These are phyloP conservation scores for Leiothrix lutea DNA, from an alignment of 2,113 vertebrate genomes.

Conservation along the genomic window DNA sequence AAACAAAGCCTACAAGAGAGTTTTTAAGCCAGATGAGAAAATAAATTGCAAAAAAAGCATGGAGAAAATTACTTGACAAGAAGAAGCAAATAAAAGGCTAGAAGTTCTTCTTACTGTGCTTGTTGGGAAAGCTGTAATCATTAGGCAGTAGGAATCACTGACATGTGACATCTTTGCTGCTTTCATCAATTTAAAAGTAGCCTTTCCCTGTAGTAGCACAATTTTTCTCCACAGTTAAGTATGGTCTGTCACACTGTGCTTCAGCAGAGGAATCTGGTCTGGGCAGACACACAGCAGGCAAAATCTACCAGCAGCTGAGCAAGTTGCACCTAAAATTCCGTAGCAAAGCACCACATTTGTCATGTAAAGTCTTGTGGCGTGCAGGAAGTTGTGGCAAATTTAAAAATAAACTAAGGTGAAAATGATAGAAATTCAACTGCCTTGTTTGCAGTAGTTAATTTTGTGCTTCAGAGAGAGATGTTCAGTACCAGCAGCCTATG, in stretches of 20 bases:
- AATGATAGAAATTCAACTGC: not conserved
- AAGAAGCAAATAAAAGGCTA: constrained; percentile 3
- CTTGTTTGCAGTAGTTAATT: not conserved
- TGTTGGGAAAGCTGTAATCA: constrained; percentile 5
- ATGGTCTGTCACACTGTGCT: not conserved
- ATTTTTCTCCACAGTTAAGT: not conserved
- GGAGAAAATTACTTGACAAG: not conserved
- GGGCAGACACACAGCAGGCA: not conserved
- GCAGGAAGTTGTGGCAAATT: not conserved
- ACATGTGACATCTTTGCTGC: not conserved
- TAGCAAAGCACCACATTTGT: not conserved
- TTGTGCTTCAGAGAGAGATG: not conserved
- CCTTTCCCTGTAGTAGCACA: not conserved
- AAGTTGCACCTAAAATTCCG: not conserved
- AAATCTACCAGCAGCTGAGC: not conserved
- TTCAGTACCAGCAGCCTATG: not conserved
- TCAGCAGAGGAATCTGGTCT: not conserved
- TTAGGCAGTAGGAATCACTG: not conserved
- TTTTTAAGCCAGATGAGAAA: not conserved
- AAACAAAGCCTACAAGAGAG: not conserved
- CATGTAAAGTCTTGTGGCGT: not conserved
- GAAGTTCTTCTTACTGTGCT: not conserved
- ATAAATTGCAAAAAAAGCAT: not conserved
- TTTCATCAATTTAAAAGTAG: not conserved
- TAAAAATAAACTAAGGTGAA: not conserved